Evolutionary conservation across 2,888 invertebrate genomes (phyloP).

Genomic region (Agelastica alni): DNA sequence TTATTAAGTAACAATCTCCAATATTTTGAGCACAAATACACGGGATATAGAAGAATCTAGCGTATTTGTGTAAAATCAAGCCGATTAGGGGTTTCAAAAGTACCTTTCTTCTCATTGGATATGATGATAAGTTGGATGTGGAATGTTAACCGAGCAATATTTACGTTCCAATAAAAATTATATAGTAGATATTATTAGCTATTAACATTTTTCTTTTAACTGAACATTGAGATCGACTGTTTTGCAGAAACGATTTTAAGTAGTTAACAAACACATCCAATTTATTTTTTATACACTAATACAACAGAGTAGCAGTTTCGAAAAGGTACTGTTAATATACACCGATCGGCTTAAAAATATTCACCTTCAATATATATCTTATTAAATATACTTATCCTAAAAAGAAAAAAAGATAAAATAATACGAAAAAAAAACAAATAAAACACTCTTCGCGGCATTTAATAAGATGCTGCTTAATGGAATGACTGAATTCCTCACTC

Average conservation of each 20-base stretch:
- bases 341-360: slow-evolving; percentile 12
- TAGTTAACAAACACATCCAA: too few relatives aligned
- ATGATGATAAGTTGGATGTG: not conserved
- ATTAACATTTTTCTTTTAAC: too few relatives aligned
- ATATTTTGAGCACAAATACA: slow-evolving; percentile 24
- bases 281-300: slow-evolving; percentile 1
- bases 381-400: slow-evolving; percentile 35
- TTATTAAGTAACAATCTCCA: slow-evolving; percentile 38
- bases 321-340: slow-evolving; percentile 2
- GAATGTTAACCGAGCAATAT: not conserved
- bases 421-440: slow-evolving; percentile 46
- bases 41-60: slow-evolving; percentile 16
- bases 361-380: slow-evolving; percentile 16
- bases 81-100: slow-evolving; percentile 24
- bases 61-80: slow-evolving; percentile 22
- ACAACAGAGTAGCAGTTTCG: not conserved
- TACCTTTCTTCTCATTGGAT: slow-evolving; percentile 17
- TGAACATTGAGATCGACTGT: too few relatives aligned
- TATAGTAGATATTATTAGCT: too few relatives aligned
- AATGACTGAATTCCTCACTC: slow-evolving; percentile 56
- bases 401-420: slow-evolving; percentile 41
- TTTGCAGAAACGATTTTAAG: too few relatives aligned
- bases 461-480: slow-evolving; percentile 44
- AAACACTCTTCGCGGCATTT: slow-evolving; percentile 30
- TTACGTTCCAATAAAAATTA: too few relatives aligned